Evolutionary conservation across 2,113 vertebrate genomes (phyloP).

Genomic region (Thamnaconus septentrionalis): DNA sequence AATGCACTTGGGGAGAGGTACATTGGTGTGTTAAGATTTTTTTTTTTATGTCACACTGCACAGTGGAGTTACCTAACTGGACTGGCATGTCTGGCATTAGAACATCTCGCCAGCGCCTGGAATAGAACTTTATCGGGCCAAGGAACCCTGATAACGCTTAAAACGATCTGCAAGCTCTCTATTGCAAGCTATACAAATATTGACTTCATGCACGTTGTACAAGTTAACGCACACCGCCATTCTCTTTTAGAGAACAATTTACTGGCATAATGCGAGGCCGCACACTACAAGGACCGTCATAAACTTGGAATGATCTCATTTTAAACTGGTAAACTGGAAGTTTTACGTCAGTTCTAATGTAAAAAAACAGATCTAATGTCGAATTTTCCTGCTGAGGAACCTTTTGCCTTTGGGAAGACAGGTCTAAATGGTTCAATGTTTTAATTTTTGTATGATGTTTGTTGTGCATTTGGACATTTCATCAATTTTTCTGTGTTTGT

Average conservation of each 20-base stretch:
- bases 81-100: not conserved
- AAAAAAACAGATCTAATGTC: not conserved
- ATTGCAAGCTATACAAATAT: not conserved
- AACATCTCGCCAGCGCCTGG: slow-evolving; percentile 2
- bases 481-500: not conserved
- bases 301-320: not conserved
- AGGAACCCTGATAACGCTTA: slow-evolving; percentile 13
- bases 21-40: not conserved
- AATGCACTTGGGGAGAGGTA: too few relatives aligned
- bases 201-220: slow-evolving; percentile 4
- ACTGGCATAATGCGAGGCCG: not conserved
- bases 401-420: too few relatives aligned
- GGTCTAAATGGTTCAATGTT: not conserved
- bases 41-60: slow-evolving; percentile 9
- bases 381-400: too few relatives aligned
- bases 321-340: slow-evolving; percentile 1
- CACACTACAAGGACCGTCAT: not conserved
- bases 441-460: slow-evolving; percentile 11
- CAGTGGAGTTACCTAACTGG: slow-evolving; percentile 11
- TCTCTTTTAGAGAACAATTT: not conserved
- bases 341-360: slow-evolving; percentile 18
- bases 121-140: slow-evolving; percentile 12
- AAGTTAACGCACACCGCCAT: not conserved
- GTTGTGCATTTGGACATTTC: slow-evolving; percentile 10
- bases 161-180: not conserved